These are phyloP conservation scores for Drosophila teissieri DNA, from an alignment of 1,140 invertebrate genomes.

Conservation along the genomic window DNA sequence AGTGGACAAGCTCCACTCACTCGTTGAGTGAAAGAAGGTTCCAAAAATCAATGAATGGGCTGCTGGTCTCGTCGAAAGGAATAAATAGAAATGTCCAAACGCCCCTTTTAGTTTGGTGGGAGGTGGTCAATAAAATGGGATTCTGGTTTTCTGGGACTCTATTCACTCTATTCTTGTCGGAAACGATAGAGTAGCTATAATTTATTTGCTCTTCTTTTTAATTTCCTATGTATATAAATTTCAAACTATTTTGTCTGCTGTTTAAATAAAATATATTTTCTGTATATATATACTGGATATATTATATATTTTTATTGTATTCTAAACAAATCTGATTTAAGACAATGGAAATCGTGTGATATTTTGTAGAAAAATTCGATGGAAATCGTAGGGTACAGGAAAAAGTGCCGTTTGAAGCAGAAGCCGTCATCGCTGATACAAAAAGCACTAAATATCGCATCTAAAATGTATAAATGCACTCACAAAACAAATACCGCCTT, in stretches of 20 bases:
- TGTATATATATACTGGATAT: no score
- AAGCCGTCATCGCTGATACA: constrained; percentile 36
- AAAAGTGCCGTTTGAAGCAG: constrained; percentile 42
- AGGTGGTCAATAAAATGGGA: constrained; percentile 28
- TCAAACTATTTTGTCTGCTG: not conserved
- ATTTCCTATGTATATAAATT: not conserved
- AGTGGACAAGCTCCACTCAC: constrained; percentile 64
- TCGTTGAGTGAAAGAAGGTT: constrained; percentile 30
- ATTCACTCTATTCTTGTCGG: no score
- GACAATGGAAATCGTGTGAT: not conserved
- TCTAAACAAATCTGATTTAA: not conserved
- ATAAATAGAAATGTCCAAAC: constrained; percentile 56
- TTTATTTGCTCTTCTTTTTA: not conserved
- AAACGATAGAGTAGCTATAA: not conserved
- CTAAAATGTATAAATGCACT: constrained; percentile 46
- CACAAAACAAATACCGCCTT: constrained; percentile 40
- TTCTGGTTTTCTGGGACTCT: constrained; percentile 15
- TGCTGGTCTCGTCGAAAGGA: constrained; percentile 15
- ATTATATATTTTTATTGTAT: not conserved
- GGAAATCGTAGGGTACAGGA: not conserved
- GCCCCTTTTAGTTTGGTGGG: constrained; percentile 21
- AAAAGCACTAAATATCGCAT: constrained; percentile 46
- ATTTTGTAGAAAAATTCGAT: not conserved
- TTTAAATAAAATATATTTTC: not conserved
- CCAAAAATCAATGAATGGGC: constrained; percentile 57